Percentiles rank a stretch among this genome's conserved stretches.
These are phyloP conservation scores for Varanus salvator DNA, from an alignment of 2,113 vertebrate genomes.

Conservation along the genomic window DNA sequence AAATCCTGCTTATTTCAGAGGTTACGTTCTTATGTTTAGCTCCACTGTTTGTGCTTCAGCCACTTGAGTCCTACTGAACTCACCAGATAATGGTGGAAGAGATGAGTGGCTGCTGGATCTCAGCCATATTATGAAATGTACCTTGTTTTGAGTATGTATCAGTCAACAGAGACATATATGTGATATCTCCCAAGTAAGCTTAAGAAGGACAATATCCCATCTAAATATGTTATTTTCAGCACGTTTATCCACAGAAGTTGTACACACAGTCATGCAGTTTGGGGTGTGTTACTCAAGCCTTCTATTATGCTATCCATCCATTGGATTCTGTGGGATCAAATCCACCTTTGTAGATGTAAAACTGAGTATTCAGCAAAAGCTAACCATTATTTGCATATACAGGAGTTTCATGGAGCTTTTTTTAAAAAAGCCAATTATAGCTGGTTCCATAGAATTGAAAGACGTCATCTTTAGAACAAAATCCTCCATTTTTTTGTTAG, in stretches of 20 bases:
- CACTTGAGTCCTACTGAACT: background rate
- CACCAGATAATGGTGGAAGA: background rate
- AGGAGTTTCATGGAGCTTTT: conserved; percentile 11
- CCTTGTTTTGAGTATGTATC: background rate
- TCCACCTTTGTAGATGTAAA: conserved; percentile 16
- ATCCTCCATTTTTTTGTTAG: background rate
- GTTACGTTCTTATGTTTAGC: background rate
- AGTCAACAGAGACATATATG: background rate
- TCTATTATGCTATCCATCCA: background rate
- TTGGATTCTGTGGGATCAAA: background rate
- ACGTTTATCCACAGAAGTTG: background rate
- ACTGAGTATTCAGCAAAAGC: conserved; percentile 17
- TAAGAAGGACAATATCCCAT: background rate
- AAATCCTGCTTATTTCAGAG: background rate
- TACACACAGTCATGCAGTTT: conserved; percentile 14
- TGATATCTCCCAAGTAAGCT: conserved; percentile 8
- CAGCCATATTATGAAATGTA: background rate
- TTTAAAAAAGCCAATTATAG: conserved; percentile 18
- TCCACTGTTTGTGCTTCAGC: background rate
- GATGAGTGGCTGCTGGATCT: background rate
- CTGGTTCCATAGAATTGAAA: conserved; percentile 40
- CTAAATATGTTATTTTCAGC: background rate
- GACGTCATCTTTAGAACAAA: background rate
- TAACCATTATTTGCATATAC: conserved; percentile 9
- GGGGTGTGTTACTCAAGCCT: background rate